Base-by-base conservation (phyloP, 2,113 vertebrate species). In the Stictonetta naevosa region DNA sequence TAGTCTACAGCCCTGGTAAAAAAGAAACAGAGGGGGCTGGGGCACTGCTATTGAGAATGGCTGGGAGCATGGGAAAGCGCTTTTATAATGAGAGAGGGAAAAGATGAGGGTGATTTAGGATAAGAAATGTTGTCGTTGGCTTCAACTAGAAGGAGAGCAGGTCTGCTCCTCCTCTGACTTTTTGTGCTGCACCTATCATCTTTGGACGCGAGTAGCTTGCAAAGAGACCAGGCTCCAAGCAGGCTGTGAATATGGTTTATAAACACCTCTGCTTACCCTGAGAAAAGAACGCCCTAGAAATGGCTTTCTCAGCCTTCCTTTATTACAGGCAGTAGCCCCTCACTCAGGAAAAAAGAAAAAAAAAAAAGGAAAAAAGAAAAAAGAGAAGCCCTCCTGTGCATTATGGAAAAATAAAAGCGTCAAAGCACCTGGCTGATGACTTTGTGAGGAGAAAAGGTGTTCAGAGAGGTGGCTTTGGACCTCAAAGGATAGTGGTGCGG, bases 71-170 rank as follows among this genome's bases (percentile, higher is more conserved):
- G 93, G 96, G 94, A 96, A 96, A 93, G 67, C 83, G 46, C 50
- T 93, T 86, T 67, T 95, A 15, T 92, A 93, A 76, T 94, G 92
- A 94, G 69, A 94, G 66, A 96, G 83, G 88, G 88, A 96, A 96
- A 89, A 93, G 93, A 96, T 85, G 84, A 91, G 95, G 50, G 84
- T 96, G 95, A 96, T 97, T 94, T 96, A 95, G 96, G 94, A 96
- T 96, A 96, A 95, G 92, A 93, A 94, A 91, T 97, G 86, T 96
- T 96, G 93, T 96, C 29, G 0, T 96, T 97, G 96, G 92, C 93
- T 96, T 95, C 28, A 3, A 67, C 88, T 94, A 79, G 92, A 82
- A 69, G 63, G 91, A 86, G 50, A 91, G 66, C 91, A 96, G 93
- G 93, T 96, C 86, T 91, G 44, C 59, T 90, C 55, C 83, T 93